These are phyloP conservation scores for Malurus cyaneus DNA, from an alignment of 2,113 vertebrate species.

Conservation along the genomic window DNA sequence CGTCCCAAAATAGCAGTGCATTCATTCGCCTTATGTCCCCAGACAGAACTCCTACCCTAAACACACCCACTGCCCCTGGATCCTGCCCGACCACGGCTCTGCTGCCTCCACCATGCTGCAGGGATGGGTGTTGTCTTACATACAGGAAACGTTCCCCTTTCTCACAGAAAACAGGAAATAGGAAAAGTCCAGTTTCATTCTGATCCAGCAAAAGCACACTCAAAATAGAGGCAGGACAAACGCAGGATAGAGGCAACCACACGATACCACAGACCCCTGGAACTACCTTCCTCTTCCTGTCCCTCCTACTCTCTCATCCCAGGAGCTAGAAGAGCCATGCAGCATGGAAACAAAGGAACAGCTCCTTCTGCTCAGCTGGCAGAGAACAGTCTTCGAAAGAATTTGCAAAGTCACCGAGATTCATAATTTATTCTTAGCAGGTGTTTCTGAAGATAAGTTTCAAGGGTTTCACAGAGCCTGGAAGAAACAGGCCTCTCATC, in stretches of 20 bases:
- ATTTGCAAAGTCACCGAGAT: not conserved
- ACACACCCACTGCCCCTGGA: accelerated
- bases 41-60: accelerated
- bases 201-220: not conserved
- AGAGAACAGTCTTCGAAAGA: not conserved
- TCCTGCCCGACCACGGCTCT: accelerated
- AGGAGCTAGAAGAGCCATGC: not conserved
- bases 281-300: not conserved
- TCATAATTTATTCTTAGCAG: not conserved
- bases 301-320: not conserved
- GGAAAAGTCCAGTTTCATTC: not conserved
- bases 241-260: accelerated
- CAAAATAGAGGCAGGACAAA: not conserved
- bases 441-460: not conserved
- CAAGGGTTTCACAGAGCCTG: not conserved
- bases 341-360: not conserved
- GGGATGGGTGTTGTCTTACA: too few species aligned
- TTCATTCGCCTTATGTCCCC: accelerated
- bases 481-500: not conserved
- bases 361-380: not conserved
- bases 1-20: accelerated
- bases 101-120: accelerated
- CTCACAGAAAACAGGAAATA: not conserved
- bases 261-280: accelerated
- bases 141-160: accelerated